Percentiles rank a stretch among this genome's conserved stretches.
Conservation (phyloP, 1,140 invertebrate species). For the Bombus picipes region DNA sequence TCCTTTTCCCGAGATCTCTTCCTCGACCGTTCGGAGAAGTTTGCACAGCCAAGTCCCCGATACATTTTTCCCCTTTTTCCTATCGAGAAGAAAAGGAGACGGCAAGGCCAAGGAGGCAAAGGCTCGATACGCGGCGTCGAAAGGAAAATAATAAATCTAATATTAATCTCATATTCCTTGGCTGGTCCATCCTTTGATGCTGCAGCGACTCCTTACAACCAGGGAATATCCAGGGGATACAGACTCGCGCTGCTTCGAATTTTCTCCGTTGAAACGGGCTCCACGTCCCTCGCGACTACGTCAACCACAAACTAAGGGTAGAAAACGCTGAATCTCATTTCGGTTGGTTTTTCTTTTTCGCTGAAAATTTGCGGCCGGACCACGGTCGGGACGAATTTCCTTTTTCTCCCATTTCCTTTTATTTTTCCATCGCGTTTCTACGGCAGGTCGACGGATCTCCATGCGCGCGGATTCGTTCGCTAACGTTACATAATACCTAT, state of each 20-base stretch:
- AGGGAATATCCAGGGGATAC: not conserved
- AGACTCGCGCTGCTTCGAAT: not conserved
- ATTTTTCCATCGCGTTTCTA: not conserved
- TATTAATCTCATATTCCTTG: constrained; percentile 50
- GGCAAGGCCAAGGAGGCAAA: not conserved
- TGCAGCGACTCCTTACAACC: not conserved
- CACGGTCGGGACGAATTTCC: constrained; percentile 13
- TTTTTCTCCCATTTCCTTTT: not conserved
- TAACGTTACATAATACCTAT: constrained; percentile 58
- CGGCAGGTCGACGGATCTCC: not conserved
- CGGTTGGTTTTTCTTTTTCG: not conserved
- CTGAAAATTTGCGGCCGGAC: constrained; percentile 43
- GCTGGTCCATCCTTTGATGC: constrained; percentile 25
- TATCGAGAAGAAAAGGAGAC: too few species aligned
- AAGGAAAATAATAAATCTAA: constrained; percentile 64
- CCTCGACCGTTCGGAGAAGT: constrained; percentile 9
- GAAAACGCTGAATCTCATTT: constrained; percentile 55
- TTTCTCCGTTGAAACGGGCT: constrained; percentile 17
- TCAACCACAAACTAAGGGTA: not conserved
- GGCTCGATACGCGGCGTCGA: not conserved
- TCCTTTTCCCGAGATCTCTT: not conserved
- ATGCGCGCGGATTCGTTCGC: constrained; percentile 13
- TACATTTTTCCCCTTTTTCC: constrained; percentile 5
- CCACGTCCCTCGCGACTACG: not conserved
- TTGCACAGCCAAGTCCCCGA: constrained; percentile 30